Evolutionary conservation across 1,140 invertebrate species (phyloP).

Genomic region (Cydia fagiglandana): DNA sequence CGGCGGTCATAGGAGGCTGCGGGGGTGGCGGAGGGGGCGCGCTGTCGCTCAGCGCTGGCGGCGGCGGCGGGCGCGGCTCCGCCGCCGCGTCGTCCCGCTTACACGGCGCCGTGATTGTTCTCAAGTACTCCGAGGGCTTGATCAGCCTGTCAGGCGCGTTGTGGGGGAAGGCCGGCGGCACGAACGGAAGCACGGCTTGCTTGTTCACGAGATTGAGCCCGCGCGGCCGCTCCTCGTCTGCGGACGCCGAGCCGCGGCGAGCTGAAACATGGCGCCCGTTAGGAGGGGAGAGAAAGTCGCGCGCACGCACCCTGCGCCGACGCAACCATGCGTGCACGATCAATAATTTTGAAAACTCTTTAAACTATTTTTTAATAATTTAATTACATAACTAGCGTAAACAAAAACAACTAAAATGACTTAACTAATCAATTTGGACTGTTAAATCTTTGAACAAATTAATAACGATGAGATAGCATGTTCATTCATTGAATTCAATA

Average conservation of each 20-base stretch:
- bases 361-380: neutral
- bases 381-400: neutral
- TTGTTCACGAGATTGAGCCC: slow-evolving; percentile 87
- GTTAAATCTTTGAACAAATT: neutral
- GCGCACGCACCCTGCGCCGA: slow-evolving; percentile 47
- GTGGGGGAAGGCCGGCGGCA: slow-evolving; percentile 91
- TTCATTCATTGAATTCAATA: slow-evolving; percentile 7
- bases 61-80: slow-evolving; percentile 77
- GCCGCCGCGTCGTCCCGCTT: slow-evolving; percentile 81
- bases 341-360: slow-evolving; percentile 37
- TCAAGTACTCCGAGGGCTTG: slow-evolving; percentile 94
- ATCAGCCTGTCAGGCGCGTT: slow-evolving; percentile 88
- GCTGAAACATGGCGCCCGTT: slow-evolving; percentile 59
- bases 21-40: slow-evolving; percentile 80
- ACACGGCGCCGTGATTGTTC: slow-evolving; percentile 83
- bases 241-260: slow-evolving; percentile 63
- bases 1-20: slow-evolving; percentile 75
- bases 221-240: slow-evolving; percentile 76
- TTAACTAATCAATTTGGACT: neutral
- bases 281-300: slow-evolving; percentile 70
- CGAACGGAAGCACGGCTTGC: slow-evolving; percentile 91
- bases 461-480: slow-evolving; percentile 24
- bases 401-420: neutral
- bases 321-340: slow-evolving; percentile 40
- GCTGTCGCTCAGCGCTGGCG: slow-evolving; percentile 74